Percentiles rank a stretch among this genome's conserved stretches.
Evolutionary conservation across 2,888 invertebrate genomes (phyloP).

Genomic region (Hydrotaea cyrtoneurina): DNA sequence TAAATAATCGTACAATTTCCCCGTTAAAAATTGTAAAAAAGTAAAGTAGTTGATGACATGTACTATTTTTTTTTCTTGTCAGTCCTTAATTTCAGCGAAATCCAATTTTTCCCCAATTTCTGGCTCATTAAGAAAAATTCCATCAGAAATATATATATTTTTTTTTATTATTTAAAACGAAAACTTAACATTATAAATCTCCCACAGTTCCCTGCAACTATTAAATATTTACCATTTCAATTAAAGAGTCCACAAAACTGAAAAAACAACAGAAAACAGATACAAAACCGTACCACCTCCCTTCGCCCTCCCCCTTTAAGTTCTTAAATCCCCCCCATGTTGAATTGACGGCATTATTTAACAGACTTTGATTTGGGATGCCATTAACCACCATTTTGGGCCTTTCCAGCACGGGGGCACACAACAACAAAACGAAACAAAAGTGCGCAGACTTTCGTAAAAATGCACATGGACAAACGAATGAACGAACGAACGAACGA

Average conservation of each 20-base stretch:
- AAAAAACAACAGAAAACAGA: neutral
- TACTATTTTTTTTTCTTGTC: too few relatives aligned
- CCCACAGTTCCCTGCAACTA: neutral
- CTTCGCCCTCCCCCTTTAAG: neutral
- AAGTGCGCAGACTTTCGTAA: conserved; percentile 48
- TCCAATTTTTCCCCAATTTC: too few relatives aligned
- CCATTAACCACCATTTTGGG: conserved; percentile 58
- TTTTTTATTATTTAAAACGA: too few relatives aligned
- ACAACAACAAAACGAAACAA: neutral
- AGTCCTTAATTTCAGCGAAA: too few relatives aligned
- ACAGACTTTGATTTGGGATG: conserved; percentile 51
- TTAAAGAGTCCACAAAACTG: neutral
- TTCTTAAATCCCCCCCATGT: neutral
- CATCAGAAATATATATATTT: too few relatives aligned
- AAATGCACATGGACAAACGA: neutral
- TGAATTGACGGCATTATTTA: conserved; percentile 31
- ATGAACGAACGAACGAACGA: too few relatives aligned
- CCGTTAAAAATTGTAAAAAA: too few relatives aligned
- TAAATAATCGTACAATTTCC: too few relatives aligned
- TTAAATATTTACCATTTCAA: neutral
- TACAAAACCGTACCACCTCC: too few relatives aligned
- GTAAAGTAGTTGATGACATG: too few relatives aligned
- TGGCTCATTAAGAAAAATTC: too few relatives aligned
- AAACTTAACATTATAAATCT: too few relatives aligned
- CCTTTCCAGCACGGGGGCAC: neutral